phyloP scores from a whole-genome alignment of 1,140 invertebrate genomes.

The Coenobita brevimanus region DNA sequence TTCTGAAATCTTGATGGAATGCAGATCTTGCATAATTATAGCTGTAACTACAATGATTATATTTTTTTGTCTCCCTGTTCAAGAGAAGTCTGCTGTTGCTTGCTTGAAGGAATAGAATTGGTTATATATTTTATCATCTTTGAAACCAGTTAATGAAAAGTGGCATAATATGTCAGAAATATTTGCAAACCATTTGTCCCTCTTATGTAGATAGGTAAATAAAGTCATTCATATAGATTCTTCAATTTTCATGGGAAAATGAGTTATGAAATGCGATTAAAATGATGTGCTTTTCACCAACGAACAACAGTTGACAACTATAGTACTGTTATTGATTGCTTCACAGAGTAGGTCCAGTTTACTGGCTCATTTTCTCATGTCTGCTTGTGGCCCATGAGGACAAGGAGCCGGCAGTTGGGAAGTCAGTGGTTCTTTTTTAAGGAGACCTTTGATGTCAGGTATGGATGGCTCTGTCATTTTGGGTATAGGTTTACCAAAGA shows the following conservation, averaged over 20 bases:
- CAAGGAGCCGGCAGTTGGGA: neutral
- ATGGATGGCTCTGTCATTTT: neutral
- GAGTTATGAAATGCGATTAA: conserved; percentile 23
- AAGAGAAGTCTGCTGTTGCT: too few relatives aligned
- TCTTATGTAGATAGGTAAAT: conserved; percentile 58
- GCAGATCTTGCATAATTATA: too few relatives aligned
- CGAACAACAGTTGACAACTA: neutral
- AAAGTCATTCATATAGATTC: conserved; percentile 62
- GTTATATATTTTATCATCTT: neutral
- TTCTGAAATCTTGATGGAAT: too few relatives aligned
- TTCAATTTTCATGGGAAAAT: conserved; percentile 55
- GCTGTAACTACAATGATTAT: too few relatives aligned
- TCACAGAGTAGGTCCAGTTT: neutral
- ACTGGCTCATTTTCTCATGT: conserved; percentile 41
- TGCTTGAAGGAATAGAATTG: too few relatives aligned
- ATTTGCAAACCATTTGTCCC: conserved; percentile 57
- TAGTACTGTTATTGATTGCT: neutral
- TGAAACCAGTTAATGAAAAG: neutral
- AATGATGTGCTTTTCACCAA: neutral
- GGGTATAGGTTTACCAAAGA: too few relatives aligned
- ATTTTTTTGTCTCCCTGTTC: too few relatives aligned
- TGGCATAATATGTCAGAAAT: conserved; percentile 49
- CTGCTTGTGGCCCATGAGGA: conserved; percentile 36
- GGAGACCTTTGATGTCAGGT: neutral
- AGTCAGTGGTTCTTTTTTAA: conserved; percentile 6